Base-by-base conservation (phyloP, 30 jellyfish, hydroid and myxozoan species). In the Chrysaora quinquecirrha region DNA sequence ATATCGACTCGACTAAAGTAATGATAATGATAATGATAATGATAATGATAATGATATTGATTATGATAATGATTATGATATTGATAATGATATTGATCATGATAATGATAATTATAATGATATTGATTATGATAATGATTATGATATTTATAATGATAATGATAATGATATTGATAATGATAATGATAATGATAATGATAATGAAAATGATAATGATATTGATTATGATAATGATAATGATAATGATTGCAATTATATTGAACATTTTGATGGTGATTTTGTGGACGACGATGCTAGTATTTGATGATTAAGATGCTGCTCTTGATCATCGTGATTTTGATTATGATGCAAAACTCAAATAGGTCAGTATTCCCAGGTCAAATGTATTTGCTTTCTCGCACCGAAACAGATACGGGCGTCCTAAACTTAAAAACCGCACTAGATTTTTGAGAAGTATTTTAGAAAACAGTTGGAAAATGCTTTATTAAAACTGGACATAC, bases 401-500 rank as follows among this genome's bases (percentile, higher is more conserved):
- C 6, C 54, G 14, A 38, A 38, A 6, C 54, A 38, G 54, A 38
- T 38, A 38, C 54, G 54, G 6, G 11, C 54, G n/a, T n/a, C n/a
- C n/a, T n/a, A n/a, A n/a, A n/a, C n/a, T n/a, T n/a, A n/a, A n/a
- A n/a, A n/a, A n/a, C n/a, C n/a, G n/a, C n/a, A n/a, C n/a, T n/a
- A n/a, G n/a, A n/a, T n/a, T n/a, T n/a, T n/a, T 2, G 68, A 10
- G 25, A 52, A 19, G 2, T 19, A 52, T 10, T 70, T 29, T 21
- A 25, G 32, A 70, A 70, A 70, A 70, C 82, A 35, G 82, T 46
- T 47, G 35, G 34, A 70, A 48, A 14, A 23, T 35, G 34, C 67
- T 70, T 70, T 30, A 70, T 70, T 70, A 34, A 70, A 70, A 70
- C 22, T 70, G 38, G 75, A 75, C 34, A 75, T 48, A 75, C 87